phyloP scores from a whole-genome alignment of 2,113 vertebrate genomes.

The Oostethus manadensis region DNA sequence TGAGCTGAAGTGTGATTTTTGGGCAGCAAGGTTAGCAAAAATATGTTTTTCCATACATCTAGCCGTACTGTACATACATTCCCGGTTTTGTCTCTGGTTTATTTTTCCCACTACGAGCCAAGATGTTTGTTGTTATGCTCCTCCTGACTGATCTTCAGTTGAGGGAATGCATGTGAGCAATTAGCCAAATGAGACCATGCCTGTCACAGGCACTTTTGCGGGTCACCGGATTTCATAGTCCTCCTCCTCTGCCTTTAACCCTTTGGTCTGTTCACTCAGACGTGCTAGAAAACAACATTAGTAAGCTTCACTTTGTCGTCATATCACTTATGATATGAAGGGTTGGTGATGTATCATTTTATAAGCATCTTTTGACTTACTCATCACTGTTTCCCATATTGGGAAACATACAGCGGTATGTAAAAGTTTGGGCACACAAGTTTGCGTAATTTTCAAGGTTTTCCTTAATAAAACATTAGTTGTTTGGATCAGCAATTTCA shows the following conservation, averaged over 20 bases:
- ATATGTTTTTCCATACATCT: too few species aligned
- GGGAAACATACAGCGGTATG: too few species aligned
- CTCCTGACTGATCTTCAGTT: constrained; percentile 54
- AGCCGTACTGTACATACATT: too few species aligned
- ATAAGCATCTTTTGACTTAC: too few species aligned
- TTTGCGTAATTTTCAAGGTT: too few species aligned
- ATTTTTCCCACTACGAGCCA: neutral
- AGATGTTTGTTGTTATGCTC: constrained; percentile 16
- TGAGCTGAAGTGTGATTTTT: too few species aligned
- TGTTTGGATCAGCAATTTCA: too few species aligned
- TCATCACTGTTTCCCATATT: too few species aligned
- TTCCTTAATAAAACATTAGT: too few species aligned
- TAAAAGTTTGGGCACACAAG: too few species aligned
- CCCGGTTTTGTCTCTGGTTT: neutral
- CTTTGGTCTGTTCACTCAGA: constrained; percentile 27
- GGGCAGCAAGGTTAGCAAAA: too few species aligned
- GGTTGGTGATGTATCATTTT: neutral
- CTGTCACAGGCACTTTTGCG: constrained; percentile 59
- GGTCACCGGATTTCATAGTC: constrained; percentile 46
- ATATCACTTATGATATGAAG: neutral
- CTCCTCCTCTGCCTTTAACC: constrained; percentile 32
- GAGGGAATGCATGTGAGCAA: constrained; percentile 61
- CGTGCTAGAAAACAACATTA: constrained; percentile 10
- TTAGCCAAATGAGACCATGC: constrained; percentile 64
- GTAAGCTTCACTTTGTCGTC: neutral